Evolutionary conservation across 2,113 vertebrate genomes (phyloP).

Genomic region (Zapornia atra): DNA sequence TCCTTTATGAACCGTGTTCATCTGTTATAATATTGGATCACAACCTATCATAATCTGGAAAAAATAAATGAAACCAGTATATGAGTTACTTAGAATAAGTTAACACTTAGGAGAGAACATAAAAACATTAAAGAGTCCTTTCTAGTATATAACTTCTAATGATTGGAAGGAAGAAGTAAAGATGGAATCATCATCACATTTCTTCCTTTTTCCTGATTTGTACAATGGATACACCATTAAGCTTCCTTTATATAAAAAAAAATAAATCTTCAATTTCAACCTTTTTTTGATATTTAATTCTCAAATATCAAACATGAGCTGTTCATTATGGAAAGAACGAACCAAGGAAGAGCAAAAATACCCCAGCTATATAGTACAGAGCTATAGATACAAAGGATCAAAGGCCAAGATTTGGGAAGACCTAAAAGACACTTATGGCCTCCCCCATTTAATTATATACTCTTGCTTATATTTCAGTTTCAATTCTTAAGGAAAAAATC

Average conservation of each 20-base stretch:
- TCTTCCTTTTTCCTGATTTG: not conserved
- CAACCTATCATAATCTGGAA: not conserved
- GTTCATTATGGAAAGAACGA: not conserved
- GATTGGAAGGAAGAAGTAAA: not conserved
- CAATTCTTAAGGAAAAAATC: not conserved
- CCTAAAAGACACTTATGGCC: not conserved
- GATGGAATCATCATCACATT: not conserved
- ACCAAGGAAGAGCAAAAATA: not conserved
- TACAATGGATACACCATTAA: not conserved
- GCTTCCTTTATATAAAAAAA: not conserved
- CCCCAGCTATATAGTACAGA: not conserved
- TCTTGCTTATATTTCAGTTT: not conserved
- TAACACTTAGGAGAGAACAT: not conserved
- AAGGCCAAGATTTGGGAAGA: not conserved
- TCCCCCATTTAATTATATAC: not conserved
- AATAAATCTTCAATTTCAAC: too few relatives aligned
- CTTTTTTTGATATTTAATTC: not conserved
- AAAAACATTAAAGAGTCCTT: not conserved
- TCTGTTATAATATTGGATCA: not conserved
- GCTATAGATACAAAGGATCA: not conserved
- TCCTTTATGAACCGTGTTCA: not conserved
- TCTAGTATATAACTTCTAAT: not conserved
- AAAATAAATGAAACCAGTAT: not conserved
- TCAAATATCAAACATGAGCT: not conserved
- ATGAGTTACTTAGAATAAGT: not conserved